Base-by-base conservation (phyloP, 2,888 invertebrate genomes). In the Camptogramma bilineatum region DNA sequence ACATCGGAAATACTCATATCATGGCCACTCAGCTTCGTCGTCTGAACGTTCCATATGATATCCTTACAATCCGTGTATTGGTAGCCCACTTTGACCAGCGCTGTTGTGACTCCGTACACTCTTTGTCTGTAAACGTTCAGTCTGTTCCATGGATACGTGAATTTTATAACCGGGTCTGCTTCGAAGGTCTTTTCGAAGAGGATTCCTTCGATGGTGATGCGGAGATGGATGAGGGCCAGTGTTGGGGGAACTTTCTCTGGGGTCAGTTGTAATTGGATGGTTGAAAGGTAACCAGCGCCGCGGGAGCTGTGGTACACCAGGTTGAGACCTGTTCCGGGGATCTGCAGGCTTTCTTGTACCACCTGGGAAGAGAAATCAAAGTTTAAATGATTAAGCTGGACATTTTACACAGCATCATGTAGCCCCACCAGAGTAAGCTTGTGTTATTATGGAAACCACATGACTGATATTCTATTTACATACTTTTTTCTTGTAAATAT, bases 1-100 rank as follows among this genome's bases (percentile, higher is more conserved):
- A 99, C 97, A 88, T 98, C 98, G 0, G 98, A 98, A 53, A 99
- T 98, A 66, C 97, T 97, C 97, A 99, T 98, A 81, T 99, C 98
- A 82, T 98, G 98, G 0, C 99, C 99, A 77, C 98, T 98, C 51
- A 99, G 90, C 75, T 98, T 98, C 0, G 98, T 98, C 0, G 98
- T 98, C 84, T 98, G 98, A 21, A 97, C 97, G 80, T 98, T 98
- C 99, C 99, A 99, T 76, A 99, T 97, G 48, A 98, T 95, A 81
- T 97, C 96, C 77, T 96, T 96, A 85, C 99, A 99, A 76, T 97
- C 97, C 50, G 95, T 96, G 87, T 99, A 99, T 83, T 98, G 97
- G 87, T 99, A 99, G 0, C 99, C 99, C 5, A 99, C 99, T 90
- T 97, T 97, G 31, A 99, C 98, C 81, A 97, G 95, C 0, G 99